Evolutionary conservation across 2,888 invertebrate genomes (phyloP).

Genomic region (Andricus curvator): DNA sequence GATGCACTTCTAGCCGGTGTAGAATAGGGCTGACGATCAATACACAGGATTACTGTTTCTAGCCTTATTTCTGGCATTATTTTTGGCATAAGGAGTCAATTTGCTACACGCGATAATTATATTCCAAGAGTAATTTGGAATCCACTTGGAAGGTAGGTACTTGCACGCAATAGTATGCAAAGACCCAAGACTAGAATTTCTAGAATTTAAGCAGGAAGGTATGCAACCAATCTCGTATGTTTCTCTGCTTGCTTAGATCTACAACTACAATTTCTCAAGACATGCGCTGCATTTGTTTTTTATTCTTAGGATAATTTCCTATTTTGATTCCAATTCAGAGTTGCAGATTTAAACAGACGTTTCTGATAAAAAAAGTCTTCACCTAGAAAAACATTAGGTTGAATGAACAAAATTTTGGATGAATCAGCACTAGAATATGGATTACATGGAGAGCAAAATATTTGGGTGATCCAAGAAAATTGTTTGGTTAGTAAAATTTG

Average conservation of each 20-base stretch:
- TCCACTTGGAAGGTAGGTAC: not conserved
- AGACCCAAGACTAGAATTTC: not conserved
- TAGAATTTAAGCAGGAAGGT: not conserved
- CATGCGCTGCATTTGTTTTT: not conserved
- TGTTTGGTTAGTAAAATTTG: too few species aligned
- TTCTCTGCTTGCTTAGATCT: not conserved
- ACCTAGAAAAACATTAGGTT: too few species aligned
- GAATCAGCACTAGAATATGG: too few species aligned
- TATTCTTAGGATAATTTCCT: not conserved
- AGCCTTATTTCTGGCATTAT: not conserved
- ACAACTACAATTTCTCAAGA: not conserved
- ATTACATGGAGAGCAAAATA: too few species aligned
- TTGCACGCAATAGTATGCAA: slow-evolving; percentile 8
- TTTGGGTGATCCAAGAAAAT: too few species aligned
- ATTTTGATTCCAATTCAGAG: not conserved
- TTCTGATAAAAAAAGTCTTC: not conserved
- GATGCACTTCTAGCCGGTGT: slow-evolving; percentile 25
- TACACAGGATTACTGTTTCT: slow-evolving; percentile 21
- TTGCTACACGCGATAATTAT: not conserved
- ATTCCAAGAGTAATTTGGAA: not conserved
- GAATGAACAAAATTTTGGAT: too few species aligned
- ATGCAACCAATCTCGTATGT: slow-evolving; percentile 22
- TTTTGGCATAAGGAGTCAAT: not conserved
- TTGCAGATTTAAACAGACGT: not conserved
- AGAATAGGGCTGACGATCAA: slow-evolving; percentile 10